Percentiles rank a stretch among this genome's conserved stretches.
These are phyloP conservation scores for Eudasyphora cyanicolor DNA, from an alignment of 2,888 invertebrate genomes.

Conservation along the genomic window DNA sequence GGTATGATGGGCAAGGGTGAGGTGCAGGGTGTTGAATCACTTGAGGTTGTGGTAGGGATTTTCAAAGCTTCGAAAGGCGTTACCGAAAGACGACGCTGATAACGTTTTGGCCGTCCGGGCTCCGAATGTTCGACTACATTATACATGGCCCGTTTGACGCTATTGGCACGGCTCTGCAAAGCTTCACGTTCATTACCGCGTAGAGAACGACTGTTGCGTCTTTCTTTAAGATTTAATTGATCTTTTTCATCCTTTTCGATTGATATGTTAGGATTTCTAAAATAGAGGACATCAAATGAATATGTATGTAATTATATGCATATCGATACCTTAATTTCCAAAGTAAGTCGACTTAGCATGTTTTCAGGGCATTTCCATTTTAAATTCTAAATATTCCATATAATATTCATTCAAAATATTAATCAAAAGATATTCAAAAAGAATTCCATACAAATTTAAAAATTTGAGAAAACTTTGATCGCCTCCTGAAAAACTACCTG, in stretches of 20 bases:
- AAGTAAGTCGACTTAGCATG: no score
- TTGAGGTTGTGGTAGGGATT: conserved; percentile 73
- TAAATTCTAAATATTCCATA: no score
- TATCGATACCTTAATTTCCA: no score
- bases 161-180: conserved; percentile 86
- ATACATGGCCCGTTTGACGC: conserved; percentile 90
- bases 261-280: conserved; percentile 78
- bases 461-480: no score
- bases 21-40: conserved; percentile 77
- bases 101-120: conserved; percentile 80
- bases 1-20: conserved; percentile 78
- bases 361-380: no score
- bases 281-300: background rate
- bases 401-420: no score
- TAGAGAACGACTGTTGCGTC: conserved; percentile 76
- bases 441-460: no score
- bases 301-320: background rate
- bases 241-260: conserved; percentile 82
- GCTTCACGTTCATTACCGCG: conserved; percentile 83
- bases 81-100: conserved; percentile 80
- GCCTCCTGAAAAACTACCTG: no score
- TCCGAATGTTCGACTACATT: conserved; percentile 91
- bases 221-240: conserved; percentile 80
- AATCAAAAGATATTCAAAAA: no score
- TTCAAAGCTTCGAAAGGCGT: conserved; percentile 78